A percentile compares a stretch with the other conserved stretches of the same genome.
phyloP scores from a whole-genome alignment of 1,140 invertebrate species.

The Oncopeltus fasciatus region DNA sequence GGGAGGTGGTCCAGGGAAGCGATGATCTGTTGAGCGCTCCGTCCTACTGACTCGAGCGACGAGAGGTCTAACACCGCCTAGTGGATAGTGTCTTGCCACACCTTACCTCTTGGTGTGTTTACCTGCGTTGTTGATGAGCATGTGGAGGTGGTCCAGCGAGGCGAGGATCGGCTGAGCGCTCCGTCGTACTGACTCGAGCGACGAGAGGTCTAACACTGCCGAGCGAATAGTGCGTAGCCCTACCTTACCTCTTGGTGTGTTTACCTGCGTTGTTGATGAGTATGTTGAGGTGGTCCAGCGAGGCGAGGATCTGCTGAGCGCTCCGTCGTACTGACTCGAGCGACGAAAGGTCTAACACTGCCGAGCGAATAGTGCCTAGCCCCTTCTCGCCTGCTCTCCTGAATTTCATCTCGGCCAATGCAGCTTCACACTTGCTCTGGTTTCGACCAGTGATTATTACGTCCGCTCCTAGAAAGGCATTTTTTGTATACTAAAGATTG shows the following conservation, averaged over 20 bases:
- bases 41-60: too few species aligned
- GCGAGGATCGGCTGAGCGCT: too few species aligned
- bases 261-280: too few species aligned
- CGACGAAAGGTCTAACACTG: neutral
- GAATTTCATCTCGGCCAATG: slow-evolving; percentile 26
- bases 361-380: neutral
- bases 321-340: slow-evolving; percentile 16
- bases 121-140: too few species aligned
- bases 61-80: too few species aligned
- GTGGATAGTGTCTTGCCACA: slow-evolving; percentile 29
- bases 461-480: slow-evolving; percentile 26
- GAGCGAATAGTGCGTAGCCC: slow-evolving; percentile 29
- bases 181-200: too few species aligned
- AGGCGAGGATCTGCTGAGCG: too few species aligned
- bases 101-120: too few species aligned
- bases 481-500: neutral
- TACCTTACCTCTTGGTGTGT: too few species aligned
- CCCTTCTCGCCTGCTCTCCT: neutral
- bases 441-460: slow-evolving; percentile 33
- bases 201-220: too few species aligned
- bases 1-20: slow-evolving; percentile 26
- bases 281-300: too few species aligned
- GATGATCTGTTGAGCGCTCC: neutral
- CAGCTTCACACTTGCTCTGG: slow-evolving; percentile 27
- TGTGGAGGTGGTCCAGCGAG: too few species aligned